Evolutionary conservation across 2,797 vertebrate species (phyloP).

Genomic region (Calcarius lapponicus): DNA sequence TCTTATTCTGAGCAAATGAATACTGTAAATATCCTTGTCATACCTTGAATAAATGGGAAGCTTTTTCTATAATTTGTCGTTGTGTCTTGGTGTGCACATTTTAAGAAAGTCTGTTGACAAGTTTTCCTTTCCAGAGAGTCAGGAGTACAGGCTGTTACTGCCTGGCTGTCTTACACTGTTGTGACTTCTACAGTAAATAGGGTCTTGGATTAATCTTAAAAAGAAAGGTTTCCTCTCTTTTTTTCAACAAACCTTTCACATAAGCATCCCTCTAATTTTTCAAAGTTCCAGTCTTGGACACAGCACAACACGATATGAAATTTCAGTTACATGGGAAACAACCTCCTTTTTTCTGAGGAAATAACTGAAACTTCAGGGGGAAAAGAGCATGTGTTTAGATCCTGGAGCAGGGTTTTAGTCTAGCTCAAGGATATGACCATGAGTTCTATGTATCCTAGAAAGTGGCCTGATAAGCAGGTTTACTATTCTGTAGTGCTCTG

Average conservation of each 20-base stretch:
- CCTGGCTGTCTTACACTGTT: not conserved
- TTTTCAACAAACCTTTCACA: not conserved
- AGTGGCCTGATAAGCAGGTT: not conserved
- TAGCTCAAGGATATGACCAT: not conserved
- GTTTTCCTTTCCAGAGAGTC: not conserved
- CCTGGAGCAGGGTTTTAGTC: not conserved
- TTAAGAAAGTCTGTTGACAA: not conserved
- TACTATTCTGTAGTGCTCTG: not conserved
- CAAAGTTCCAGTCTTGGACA: not conserved
- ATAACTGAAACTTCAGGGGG: not conserved
- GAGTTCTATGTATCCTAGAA: not conserved
- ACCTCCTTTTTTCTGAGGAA: not conserved
- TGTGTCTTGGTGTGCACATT: not conserved
- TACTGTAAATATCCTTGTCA: conserved; percentile 81
- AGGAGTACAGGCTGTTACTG: not conserved
- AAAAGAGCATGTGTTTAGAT: not conserved
- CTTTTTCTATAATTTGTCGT: conserved; percentile 73
- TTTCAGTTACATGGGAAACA: not conserved
- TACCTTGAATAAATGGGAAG: conserved; percentile 81
- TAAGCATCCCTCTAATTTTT: not conserved
- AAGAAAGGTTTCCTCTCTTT: not conserved
- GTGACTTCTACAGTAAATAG: not conserved
- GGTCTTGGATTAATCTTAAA: not conserved
- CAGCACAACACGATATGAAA: not conserved
- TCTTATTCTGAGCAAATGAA: conserved; percentile 67